Evolutionary conservation across 2,888 invertebrate species (phyloP).

Genomic region (Tyria jacobaeae): DNA sequence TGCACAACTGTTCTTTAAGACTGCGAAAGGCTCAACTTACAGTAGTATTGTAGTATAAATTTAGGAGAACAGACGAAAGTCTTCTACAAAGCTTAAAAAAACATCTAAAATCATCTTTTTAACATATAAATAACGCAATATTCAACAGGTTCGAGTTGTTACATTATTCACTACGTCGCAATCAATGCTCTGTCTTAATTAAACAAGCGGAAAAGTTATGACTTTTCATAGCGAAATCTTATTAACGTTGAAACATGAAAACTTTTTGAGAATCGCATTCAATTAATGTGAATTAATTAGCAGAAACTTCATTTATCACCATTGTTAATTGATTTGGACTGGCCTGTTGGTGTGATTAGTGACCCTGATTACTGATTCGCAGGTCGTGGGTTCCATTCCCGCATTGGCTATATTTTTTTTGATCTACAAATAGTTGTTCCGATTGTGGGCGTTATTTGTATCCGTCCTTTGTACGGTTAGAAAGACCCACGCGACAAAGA

Average conservation of each 20-base stretch:
- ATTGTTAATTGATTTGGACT: too few relatives aligned
- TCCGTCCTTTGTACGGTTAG: too few relatives aligned
- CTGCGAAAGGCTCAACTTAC: background rate
- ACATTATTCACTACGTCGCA: conserved; percentile 56
- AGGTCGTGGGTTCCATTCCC: too few relatives aligned
- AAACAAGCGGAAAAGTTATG: conserved; percentile 50
- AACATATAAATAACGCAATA: conserved; percentile 56
- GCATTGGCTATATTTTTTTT: too few relatives aligned
- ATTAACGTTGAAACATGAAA: conserved; percentile 29
- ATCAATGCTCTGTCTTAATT: conserved; percentile 56
- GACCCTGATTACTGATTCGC: too few relatives aligned
- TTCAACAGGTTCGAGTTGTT: conserved; percentile 43
- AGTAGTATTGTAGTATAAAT: background rate
- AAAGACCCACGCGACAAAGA: too few relatives aligned
- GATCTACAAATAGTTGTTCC: too few relatives aligned
- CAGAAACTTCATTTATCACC: too few relatives aligned
- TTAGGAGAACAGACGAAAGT: conserved; percentile 29
- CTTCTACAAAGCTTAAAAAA: conserved; percentile 24
- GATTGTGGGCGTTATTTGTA: too few relatives aligned
- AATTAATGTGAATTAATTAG: background rate
- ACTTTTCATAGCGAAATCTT: conserved; percentile 31
- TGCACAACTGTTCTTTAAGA: too few relatives aligned
- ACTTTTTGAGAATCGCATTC: conserved; percentile 14
- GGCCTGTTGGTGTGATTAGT: too few relatives aligned
- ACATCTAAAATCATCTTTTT: conserved; percentile 29